These are phyloP conservation scores for Manis crassicaudata DNA, from an alignment of 2,797 vertebrate genomes.

Conservation along the genomic window DNA sequence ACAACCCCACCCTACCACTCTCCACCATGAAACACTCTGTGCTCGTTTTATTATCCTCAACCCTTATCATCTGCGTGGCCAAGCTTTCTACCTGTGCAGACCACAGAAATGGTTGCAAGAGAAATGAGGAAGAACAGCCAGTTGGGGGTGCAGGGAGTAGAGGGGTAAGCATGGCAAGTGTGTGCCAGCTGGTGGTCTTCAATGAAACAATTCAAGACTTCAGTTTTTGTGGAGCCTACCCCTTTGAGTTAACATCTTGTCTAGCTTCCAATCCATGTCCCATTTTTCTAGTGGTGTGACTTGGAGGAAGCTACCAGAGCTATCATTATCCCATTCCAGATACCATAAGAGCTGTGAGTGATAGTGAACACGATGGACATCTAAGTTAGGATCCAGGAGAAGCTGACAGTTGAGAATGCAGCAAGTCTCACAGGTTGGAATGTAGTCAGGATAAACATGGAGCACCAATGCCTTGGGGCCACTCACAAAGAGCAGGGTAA, in stretches of 20 bases:
- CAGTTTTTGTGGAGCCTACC: background rate
- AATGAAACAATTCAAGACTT: background rate
- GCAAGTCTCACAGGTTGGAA: background rate
- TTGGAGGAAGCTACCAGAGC: background rate
- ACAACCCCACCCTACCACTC: background rate
- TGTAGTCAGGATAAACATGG: fast-evolving
- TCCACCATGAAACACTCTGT: background rate
- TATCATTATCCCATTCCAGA: background rate
- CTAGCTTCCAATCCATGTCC: background rate
- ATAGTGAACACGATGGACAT: background rate
- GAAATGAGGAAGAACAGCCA: background rate
- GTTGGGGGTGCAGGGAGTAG: background rate
- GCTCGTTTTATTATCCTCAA: background rate
- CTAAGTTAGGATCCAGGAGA: background rate
- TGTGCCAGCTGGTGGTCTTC: background rate
- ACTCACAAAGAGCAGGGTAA: background rate
- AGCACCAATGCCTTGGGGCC: too few relatives aligned
- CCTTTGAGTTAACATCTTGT: background rate
- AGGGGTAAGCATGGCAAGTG: background rate
- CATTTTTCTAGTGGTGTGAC: background rate
- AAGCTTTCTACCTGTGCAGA: background rate
- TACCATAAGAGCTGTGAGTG: background rate
- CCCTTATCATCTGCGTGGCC: background rate
- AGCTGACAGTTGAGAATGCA: background rate
- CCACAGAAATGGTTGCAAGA: background rate